Percentiles rank a stretch among this genome's conserved stretches.
phyloP scores from a whole-genome alignment of 2,888 invertebrate species.

The Resseliella maxima region DNA sequence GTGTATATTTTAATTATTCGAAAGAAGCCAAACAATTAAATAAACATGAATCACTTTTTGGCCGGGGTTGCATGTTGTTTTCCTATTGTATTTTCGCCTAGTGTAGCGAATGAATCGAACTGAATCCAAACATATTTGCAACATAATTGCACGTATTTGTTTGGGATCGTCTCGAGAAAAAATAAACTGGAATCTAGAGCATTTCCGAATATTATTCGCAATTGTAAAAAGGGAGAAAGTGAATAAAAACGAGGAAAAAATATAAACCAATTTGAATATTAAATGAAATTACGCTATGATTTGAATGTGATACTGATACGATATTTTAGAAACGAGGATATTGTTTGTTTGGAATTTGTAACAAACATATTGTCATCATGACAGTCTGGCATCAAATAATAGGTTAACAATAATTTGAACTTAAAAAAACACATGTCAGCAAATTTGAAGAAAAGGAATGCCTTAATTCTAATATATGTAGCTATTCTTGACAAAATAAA shows the following conservation, averaged over 20 bases:
- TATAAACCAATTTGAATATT: conserved; percentile 50
- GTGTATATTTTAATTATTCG: conserved; percentile 30
- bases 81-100: conserved; percentile 9
- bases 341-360: conserved; percentile 40
- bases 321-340: conserved; percentile 13
- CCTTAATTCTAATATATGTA: too few relatives aligned
- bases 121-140: conserved; percentile 17
- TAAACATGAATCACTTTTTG: conserved; percentile 48
- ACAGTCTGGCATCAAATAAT: conserved; percentile 35
- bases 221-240: not conserved
- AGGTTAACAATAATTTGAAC: not conserved
- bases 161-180: not conserved
- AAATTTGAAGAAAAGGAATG: not conserved
- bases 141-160: conserved; percentile 51
- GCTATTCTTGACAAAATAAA: too few relatives aligned
- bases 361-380: conserved; percentile 29
- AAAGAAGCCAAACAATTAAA: conserved; percentile 39
- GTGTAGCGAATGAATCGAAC: conserved; percentile 42
- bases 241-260: conserved; percentile 17
- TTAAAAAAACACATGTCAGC: not conserved
- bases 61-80: conserved; percentile 10
- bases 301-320: not conserved
- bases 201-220: not conserved
- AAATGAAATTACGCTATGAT: conserved; percentile 17
- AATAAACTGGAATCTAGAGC: conserved; percentile 28